These are phyloP conservation scores for Rotaria sp. DNA, from an alignment of 2,888 invertebrate genomes.

Conservation along the genomic window DNA sequence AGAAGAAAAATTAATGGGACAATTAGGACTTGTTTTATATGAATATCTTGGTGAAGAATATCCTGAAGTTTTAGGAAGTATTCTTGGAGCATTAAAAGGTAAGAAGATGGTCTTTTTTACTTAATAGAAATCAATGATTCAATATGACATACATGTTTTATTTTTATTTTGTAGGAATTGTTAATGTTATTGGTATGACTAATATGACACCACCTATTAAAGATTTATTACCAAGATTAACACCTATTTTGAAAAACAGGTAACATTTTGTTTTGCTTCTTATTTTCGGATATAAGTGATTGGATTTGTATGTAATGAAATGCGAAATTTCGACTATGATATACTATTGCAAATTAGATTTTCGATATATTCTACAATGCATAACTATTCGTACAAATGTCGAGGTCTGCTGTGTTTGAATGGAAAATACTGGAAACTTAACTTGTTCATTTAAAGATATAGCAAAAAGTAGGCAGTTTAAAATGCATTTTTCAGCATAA, in stretches of 20 bases:
- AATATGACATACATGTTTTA: too few species aligned
- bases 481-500: too few species aligned
- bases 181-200: slow-evolving; percentile 99
- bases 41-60: slow-evolving; percentile 99
- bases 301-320: too few species aligned
- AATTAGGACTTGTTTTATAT: slow-evolving; percentile 94
- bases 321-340: too few species aligned
- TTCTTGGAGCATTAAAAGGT: slow-evolving; percentile 93
- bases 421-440: too few species aligned
- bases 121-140: too few species aligned
- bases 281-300: not conserved
- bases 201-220: slow-evolving; percentile 99
- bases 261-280: slow-evolving; percentile 59
- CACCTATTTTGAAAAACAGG: slow-evolving; percentile 87
- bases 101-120: not conserved
- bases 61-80: slow-evolving; percentile 94
- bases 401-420: too few species aligned
- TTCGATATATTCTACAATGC: too few species aligned
- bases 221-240: slow-evolving; percentile 85
- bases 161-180: slow-evolving; percentile 62
- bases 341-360: too few species aligned
- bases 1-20: slow-evolving; percentile 99
- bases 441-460: too few species aligned
- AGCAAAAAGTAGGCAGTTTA: too few species aligned
- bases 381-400: too few species aligned